Evolutionary conservation across 2,888 invertebrate genomes (phyloP).

Genomic region (Erebia palarica): DNA sequence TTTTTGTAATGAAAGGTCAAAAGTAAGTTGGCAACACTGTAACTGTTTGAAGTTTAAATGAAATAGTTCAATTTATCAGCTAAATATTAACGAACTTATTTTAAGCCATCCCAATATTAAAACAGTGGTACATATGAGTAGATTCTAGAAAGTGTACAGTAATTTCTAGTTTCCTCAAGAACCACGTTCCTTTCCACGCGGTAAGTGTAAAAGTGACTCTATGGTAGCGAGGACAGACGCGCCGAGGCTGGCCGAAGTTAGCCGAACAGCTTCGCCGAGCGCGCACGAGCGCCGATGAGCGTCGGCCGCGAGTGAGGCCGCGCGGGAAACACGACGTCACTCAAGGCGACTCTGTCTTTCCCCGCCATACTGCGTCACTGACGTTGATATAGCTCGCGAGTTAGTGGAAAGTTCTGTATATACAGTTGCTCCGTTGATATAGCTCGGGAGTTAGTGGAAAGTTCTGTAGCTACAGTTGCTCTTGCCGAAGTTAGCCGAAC

Average conservation of each 20-base stretch:
- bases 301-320: slow-evolving; percentile 78
- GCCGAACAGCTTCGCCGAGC: slow-evolving; percentile 51
- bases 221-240: slow-evolving; percentile 8
- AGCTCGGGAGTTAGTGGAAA: too few relatives aligned
- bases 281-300: slow-evolving; percentile 58
- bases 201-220: background rate
- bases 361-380: slow-evolving; percentile 68
- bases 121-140: background rate
- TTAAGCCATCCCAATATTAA: background rate
- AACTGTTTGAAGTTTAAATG: too few relatives aligned
- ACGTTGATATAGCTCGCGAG: too few relatives aligned
- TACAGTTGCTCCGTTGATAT: too few relatives aligned
- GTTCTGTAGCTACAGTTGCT: too few relatives aligned
- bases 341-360: slow-evolving; percentile 75
- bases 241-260: slow-evolving; percentile 13
- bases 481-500: too few relatives aligned
- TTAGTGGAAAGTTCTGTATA: too few relatives aligned
- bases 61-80: too few relatives aligned
- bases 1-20: too few relatives aligned
- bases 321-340: slow-evolving; percentile 72
- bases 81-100: background rate
- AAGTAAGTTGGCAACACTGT: too few relatives aligned
- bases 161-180: background rate
- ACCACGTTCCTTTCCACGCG: background rate
- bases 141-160: background rate